phyloP scores from a whole-genome alignment of 2,888 invertebrate species.

The Volucella bombylans region DNA sequence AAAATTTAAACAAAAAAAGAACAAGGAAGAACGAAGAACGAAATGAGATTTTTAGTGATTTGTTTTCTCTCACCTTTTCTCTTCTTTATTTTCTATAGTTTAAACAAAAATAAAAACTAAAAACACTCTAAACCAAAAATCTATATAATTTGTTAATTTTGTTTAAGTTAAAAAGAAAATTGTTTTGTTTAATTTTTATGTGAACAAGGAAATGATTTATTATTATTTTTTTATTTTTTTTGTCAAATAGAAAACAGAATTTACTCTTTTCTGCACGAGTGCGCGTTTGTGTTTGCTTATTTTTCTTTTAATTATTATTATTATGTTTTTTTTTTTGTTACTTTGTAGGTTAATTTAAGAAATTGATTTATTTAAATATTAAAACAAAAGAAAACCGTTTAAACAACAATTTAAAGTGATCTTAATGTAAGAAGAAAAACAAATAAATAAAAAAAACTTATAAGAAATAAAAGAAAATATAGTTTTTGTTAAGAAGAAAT shows the following conservation, averaged over 20 bases:
- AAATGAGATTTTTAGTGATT: constrained; percentile 41
- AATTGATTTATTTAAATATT: constrained; percentile 65
- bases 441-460: constrained; percentile 2
- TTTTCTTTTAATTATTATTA: constrained; percentile 52
- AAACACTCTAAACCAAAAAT: constrained; percentile 64
- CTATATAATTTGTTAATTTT: constrained; percentile 54
- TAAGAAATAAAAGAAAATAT: constrained; percentile 46
- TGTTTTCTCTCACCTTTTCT: constrained; percentile 34
- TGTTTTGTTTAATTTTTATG: constrained; percentile 34
- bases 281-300: constrained; percentile 71
- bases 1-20: constrained; percentile 43
- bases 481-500: constrained; percentile 69
- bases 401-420: constrained; percentile 73
- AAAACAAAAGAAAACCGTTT: constrained; percentile 43
- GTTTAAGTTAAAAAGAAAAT: constrained; percentile 15
- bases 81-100: constrained; percentile 8
- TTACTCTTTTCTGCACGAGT: constrained; percentile 61
- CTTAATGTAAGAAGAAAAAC: constrained; percentile 69
- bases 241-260: constrained; percentile 21
- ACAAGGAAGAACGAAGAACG: constrained; percentile 14
- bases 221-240: constrained; percentile 31
- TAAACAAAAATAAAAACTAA: background rate
- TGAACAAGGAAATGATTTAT: constrained; percentile 32
- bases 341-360: constrained; percentile 45
- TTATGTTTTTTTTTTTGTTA: constrained; percentile 32